These are phyloP conservation scores for Hanleya hanleyi DNA, from an alignment of 2,888 invertebrate genomes.

Conservation along the genomic window DNA sequence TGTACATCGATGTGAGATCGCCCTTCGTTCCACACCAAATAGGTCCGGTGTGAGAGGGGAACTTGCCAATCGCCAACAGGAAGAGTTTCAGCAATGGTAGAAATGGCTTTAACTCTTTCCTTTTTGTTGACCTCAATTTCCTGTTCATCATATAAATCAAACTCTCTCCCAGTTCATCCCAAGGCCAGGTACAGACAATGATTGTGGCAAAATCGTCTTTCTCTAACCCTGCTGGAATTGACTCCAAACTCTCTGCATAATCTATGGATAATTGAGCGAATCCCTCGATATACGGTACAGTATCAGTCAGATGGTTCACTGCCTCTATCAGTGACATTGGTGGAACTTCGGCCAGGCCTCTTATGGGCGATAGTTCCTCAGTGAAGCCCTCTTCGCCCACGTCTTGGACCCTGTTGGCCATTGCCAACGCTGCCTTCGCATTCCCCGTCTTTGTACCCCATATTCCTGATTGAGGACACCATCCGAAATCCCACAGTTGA, in stretches of 20 bases:
- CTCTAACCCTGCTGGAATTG: not conserved
- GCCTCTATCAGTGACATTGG: not conserved
- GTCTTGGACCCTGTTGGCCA: not conserved
- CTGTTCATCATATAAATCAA: not conserved
- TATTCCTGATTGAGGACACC: too few species aligned
- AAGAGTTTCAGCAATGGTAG: not conserved
- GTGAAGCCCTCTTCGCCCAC: not conserved
- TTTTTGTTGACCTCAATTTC: not conserved
- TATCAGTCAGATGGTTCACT: not conserved
- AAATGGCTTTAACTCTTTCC: not conserved
- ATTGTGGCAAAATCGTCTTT: not conserved
- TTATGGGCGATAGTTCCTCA: not conserved
- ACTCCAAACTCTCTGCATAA: not conserved
- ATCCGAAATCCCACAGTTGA: too few species aligned
- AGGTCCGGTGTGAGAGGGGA: not conserved
- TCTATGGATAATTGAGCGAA: not conserved
- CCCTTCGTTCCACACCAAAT: not conserved
- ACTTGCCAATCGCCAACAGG: not conserved
- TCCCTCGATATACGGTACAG: not conserved
- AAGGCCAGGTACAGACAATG: not conserved
- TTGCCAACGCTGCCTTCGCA: not conserved
- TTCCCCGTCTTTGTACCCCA: not conserved
- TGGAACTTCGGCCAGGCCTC: not conserved
- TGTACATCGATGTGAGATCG: not conserved
- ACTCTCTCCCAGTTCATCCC: not conserved